Evolutionary conservation across 2,888 invertebrate genomes (phyloP), one percentile per base, ranked within the genome.

Genomic region (Caenorhabditis zanzibari): DNA sequence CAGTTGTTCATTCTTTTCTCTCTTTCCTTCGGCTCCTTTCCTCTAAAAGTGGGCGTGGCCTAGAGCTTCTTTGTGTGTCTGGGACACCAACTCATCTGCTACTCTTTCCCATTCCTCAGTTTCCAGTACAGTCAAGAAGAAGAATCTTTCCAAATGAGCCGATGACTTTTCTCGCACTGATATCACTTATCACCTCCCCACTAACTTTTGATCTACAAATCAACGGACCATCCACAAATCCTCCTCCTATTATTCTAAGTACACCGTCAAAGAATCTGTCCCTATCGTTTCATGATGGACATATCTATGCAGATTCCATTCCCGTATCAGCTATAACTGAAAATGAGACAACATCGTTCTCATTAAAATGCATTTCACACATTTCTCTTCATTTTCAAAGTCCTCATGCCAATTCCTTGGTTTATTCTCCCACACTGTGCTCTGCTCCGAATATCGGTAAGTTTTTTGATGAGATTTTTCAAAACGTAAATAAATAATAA

Each of bases 391-490:
- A 87, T 47, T 86, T 87, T 54, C 74, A 83, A 26, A 75, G 80
- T n/a, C 75, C 84, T 19, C 76, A 85, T 41, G 84, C 81, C 9
- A 85, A 86, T 56, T 82, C 86, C 12, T 72, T 86, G n/a, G 64
- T 87, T 10, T 84, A 87, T 77, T 87, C 87, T n/a, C 87, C 87
- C 3, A 81, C 87, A n/a, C 24, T 87, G 14, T 87, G 87, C 52
- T 81, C 81, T 5, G 75, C 84, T 14, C 44, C 66, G 1, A 75
- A 69, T 68, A 76, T 81, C 47, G 81, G 84, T 83, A 49, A 71
- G 83, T 69, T 61, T 79, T 63, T n/a, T n/a, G n/a, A n/a, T 44
- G 38, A 32, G 32, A 32, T 38, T 10, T 38, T 38, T 10, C 10
- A 12, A 38, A 38, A 26, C 22, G 7, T 52, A 6, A 54, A 59